Evolutionary conservation across 2,888 invertebrate species (phyloP).

Genomic region (Callosobruchus maculatus): DNA sequence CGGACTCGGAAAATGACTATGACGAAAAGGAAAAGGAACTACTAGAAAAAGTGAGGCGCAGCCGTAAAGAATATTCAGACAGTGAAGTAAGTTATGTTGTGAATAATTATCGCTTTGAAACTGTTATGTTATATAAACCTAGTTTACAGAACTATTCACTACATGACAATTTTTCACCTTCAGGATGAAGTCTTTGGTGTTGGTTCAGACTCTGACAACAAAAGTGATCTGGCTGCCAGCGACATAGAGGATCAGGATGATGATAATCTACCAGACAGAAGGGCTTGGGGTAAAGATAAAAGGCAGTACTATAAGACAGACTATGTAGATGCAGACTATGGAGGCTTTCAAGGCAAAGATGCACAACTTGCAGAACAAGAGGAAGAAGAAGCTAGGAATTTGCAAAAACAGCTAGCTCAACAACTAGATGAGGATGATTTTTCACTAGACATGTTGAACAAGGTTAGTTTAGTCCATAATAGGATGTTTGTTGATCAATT

Average conservation of each 20-base stretch:
- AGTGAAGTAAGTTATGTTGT: constrained; percentile 37
- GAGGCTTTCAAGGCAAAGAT: constrained; percentile 61
- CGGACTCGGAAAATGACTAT: constrained; percentile 74
- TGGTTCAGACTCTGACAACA: constrained; percentile 47
- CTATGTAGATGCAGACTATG: constrained; percentile 84
- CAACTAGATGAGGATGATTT: constrained; percentile 70
- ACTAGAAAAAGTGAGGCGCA: constrained; percentile 58
- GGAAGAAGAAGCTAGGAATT: constrained; percentile 77
- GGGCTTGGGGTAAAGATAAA: constrained; percentile 86
- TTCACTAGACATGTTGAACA: constrained; percentile 24
- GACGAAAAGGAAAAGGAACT: constrained; percentile 62
- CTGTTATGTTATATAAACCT: not conserved
- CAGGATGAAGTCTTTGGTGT: constrained; percentile 63
- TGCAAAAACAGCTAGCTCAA: constrained; percentile 72
- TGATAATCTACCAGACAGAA: constrained; percentile 71
- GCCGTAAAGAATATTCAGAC: constrained; percentile 52
- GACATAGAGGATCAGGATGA: constrained; percentile 75
- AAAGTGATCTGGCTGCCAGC: constrained; percentile 58
- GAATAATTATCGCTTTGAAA: too few species aligned
- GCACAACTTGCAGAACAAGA: constrained; percentile 74
- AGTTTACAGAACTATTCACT: not conserved
- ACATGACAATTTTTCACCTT: not conserved
- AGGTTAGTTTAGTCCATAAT: too few species aligned
- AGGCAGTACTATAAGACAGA: constrained; percentile 80
- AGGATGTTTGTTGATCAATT: too few species aligned